Conservation (phyloP, 2,797 vertebrate species). For the Apogon hyalosoma region DNA sequence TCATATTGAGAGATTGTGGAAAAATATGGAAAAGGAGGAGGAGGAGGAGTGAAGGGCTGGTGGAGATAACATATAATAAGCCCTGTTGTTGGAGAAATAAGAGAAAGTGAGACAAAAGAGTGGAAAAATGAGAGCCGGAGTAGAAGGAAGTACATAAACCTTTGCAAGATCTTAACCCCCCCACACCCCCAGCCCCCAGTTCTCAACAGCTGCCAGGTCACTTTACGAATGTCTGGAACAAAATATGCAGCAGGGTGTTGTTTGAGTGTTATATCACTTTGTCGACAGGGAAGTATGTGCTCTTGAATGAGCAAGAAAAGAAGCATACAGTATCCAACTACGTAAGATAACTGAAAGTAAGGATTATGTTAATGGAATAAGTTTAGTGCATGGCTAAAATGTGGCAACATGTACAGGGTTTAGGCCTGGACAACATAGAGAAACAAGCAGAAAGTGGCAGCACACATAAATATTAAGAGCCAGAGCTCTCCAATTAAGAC, state of each 20-base stretch:
- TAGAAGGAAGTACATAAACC: constrained; percentile 53
- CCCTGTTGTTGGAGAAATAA: constrained; percentile 62
- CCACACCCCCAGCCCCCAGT: constrained; percentile 27
- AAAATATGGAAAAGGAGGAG: constrained; percentile 7
- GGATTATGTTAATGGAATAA: constrained; percentile 17
- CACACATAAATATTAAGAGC: no score
- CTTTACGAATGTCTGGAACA: constrained; percentile 60
- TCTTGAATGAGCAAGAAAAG: constrained; percentile 35
- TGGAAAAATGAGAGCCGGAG: constrained; percentile 50
- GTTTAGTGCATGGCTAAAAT: constrained; percentile 12
- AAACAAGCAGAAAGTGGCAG: no score
- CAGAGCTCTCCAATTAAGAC: no score
- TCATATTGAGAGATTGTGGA: constrained; percentile 44
- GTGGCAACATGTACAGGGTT: neutral
- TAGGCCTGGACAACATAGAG: no score
- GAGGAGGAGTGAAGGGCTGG: neutral
- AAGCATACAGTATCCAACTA: constrained; percentile 6
- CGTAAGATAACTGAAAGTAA: constrained; percentile 20
- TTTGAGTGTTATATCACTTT: constrained; percentile 58
- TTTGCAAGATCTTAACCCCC: constrained; percentile 23
- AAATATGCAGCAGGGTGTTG: constrained; percentile 62
- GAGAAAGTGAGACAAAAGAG: constrained; percentile 51
- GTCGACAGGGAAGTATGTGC: constrained; percentile 52
- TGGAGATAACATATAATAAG: constrained; percentile 42
- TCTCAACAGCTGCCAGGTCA: constrained; percentile 77